Evolutionary conservation across 2,113 vertebrate genomes (phyloP).

Genomic region (Bubo scandiacus): DNA sequence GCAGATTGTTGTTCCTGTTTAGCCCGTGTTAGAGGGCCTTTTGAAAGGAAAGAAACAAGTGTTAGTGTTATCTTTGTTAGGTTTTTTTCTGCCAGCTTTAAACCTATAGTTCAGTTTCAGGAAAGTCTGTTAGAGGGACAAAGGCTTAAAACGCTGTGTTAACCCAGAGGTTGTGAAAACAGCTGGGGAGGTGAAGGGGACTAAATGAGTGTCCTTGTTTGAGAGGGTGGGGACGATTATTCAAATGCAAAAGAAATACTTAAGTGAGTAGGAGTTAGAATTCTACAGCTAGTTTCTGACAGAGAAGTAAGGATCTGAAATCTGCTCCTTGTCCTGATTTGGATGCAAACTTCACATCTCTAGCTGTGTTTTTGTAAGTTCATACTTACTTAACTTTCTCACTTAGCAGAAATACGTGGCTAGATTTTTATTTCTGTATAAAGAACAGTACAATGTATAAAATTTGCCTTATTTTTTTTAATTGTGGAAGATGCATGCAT

Average conservation of each 20-base stretch:
- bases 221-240: accelerated
- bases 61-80: accelerated
- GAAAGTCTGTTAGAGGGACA: accelerated
- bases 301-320: background rate
- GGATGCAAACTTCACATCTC: background rate
- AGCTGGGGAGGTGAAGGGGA: background rate
- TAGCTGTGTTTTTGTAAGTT: background rate
- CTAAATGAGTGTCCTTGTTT: background rate
- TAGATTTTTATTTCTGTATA: background rate
- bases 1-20: accelerated
- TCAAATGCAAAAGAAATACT: accelerated
- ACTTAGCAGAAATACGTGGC: background rate
- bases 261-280: background rate
- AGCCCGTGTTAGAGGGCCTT: accelerated
- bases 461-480: background rate
- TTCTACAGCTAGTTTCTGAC: background rate
- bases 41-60: accelerated
- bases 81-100: accelerated
- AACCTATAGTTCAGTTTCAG: background rate
- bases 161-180: background rate
- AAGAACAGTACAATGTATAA: background rate
- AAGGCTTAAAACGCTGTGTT: background rate
- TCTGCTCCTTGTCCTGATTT: background rate
- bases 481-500: accelerated
- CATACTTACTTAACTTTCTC: accelerated